phyloP scores from a whole-genome alignment of 2,113 vertebrate species.

The Brachionichthys hirsutus region DNA sequence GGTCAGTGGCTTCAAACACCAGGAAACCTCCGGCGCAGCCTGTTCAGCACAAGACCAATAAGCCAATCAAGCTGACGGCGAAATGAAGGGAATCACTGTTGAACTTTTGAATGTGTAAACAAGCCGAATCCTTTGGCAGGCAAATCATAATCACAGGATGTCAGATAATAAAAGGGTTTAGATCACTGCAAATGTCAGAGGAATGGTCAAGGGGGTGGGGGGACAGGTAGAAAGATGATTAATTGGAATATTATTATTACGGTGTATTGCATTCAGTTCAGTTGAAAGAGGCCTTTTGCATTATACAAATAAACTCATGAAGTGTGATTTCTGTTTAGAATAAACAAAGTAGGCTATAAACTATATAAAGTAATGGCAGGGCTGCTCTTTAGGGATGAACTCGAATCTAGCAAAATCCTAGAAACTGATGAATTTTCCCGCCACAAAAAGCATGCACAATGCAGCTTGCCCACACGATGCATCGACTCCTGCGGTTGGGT shows the following conservation, averaged over 20 bases:
- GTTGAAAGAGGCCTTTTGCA: constrained; percentile 16
- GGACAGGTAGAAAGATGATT: constrained; percentile 19
- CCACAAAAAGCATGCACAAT: background rate
- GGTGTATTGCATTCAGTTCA: background rate
- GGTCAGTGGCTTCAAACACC: constrained; percentile 49
- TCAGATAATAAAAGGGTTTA: constrained; percentile 43
- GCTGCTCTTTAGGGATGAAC: background rate
- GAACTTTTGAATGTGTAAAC: constrained; percentile 60
- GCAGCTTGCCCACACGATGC: no score
- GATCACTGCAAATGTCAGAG: constrained; percentile 50
- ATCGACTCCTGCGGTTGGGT: background rate
- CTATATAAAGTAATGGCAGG: background rate
- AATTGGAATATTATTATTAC: constrained; percentile 5
- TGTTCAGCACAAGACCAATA: constrained; percentile 24
- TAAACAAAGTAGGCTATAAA: background rate
- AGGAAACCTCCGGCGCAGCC: constrained; percentile 13
- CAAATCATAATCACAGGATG: constrained; percentile 52
- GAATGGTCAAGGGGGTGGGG: constrained; percentile 16
- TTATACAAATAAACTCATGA: background rate
- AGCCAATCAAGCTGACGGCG: constrained; percentile 49
- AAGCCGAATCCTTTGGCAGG: constrained; percentile 44
- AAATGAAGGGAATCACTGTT: constrained; percentile 49
- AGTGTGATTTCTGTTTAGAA: background rate
- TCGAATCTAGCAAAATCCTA: background rate
- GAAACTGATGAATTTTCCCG: no score